Percentiles rank a stretch among this genome's conserved stretches.
phyloP scores from a whole-genome alignment of 2,113 vertebrate genomes.

The Bos javanicus region DNA sequence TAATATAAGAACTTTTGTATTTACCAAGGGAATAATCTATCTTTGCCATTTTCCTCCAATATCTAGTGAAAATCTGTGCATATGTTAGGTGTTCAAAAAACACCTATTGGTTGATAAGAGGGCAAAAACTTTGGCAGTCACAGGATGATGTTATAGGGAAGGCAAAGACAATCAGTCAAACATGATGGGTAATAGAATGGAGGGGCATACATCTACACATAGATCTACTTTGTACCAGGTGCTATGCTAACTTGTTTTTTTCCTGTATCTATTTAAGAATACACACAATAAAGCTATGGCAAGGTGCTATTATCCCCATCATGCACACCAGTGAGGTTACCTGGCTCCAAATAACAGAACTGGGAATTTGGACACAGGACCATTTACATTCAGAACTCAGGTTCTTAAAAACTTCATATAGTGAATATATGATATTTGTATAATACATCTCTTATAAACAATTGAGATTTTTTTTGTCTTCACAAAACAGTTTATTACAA shows the following conservation, averaged over 20 bases:
- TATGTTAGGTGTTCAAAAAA: not conserved
- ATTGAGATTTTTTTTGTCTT: not conserved
- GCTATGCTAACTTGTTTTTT: not conserved
- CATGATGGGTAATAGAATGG: not conserved
- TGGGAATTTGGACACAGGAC: not conserved
- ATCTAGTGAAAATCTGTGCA: not conserved
- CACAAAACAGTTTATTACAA: too few species aligned
- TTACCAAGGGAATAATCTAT: not conserved
- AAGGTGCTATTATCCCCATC: not conserved
- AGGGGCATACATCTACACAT: not conserved
- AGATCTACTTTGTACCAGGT: not conserved
- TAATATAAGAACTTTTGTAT: not conserved
- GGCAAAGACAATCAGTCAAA: not conserved
- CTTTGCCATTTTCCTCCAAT: not conserved
- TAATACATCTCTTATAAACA: not conserved
- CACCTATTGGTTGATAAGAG: not conserved
- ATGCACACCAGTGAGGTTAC: not conserved
- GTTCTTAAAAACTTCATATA: not conserved
- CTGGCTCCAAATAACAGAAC: not conserved
- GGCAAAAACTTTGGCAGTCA: not conserved
- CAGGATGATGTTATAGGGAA: not conserved
- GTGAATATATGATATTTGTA: not conserved
- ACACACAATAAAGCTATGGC: not conserved
- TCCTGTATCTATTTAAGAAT: not conserved
- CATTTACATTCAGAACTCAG: not conserved